phyloP scores from a whole-genome alignment of 2,888 invertebrate genomes.

The Cremastinae sp. region DNA sequence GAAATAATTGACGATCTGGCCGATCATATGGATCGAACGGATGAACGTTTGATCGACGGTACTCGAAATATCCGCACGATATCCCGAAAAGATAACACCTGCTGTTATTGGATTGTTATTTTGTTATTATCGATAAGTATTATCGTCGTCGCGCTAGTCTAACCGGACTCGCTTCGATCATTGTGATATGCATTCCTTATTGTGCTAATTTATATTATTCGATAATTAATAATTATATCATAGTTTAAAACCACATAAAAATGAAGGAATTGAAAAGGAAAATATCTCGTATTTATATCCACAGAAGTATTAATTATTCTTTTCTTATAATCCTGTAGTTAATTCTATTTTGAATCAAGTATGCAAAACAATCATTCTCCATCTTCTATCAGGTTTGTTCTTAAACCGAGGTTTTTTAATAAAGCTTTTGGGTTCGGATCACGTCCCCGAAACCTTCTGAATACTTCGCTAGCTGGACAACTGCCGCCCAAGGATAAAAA shows the following conservation, averaged over 20 bases:
- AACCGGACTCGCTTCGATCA: slow-evolving; percentile 61
- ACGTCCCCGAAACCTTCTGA: slow-evolving; percentile 93
- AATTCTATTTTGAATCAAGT: background rate
- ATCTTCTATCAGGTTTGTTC: slow-evolving; percentile 58
- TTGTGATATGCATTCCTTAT: slow-evolving; percentile 36
- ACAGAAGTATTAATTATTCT: no score
- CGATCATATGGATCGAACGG: slow-evolving; percentile 87
- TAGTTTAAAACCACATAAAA: no score
- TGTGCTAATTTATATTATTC: background rate
- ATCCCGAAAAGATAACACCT: slow-evolving; percentile 86
- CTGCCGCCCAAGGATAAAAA: slow-evolving; percentile 92
- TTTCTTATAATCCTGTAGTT: no score
- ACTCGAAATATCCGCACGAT: slow-evolving; percentile 86
- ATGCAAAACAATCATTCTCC: slow-evolving; percentile 24
- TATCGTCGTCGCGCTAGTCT: slow-evolving; percentile 82
- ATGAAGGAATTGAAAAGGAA: slow-evolving; percentile 19
- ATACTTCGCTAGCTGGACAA: slow-evolving; percentile 90
- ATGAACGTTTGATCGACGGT: slow-evolving; percentile 85
- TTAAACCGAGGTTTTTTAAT: slow-evolving; percentile 84
- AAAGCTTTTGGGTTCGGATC: slow-evolving; percentile 94
- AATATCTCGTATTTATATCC: slow-evolving; percentile 10
- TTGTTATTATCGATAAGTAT: slow-evolving; percentile 86
- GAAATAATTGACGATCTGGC: slow-evolving; percentile 89
- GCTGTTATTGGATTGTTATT: slow-evolving; percentile 88
- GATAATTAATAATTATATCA: background rate